Evolutionary conservation across 2,797 vertebrate genomes (phyloP).

Genomic region (Notamacropus eugenii): DNA sequence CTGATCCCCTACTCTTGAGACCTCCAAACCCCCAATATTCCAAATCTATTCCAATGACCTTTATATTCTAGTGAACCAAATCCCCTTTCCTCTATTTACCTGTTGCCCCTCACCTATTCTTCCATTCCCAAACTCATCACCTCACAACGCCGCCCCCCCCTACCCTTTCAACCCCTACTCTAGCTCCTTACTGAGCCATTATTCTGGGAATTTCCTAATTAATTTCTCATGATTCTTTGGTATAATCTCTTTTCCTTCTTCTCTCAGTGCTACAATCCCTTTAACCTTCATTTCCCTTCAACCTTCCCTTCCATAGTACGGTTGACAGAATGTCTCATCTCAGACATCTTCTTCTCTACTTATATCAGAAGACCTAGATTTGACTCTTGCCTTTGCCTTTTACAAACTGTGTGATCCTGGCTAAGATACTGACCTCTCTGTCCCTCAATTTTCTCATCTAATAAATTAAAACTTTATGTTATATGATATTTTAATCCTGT

Average conservation of each 20-base stretch:
- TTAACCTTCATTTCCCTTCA: not conserved
- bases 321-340: not conserved
- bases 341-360: not conserved
- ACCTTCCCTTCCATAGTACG: not conserved
- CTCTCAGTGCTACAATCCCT: not conserved
- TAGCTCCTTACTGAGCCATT: not conserved
- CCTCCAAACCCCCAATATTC: no score
- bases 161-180: not conserved
- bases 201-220: not conserved
- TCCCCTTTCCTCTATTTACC: not conserved
- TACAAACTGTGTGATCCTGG: not conserved
- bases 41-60: not conserved
- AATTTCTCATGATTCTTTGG: not conserved
- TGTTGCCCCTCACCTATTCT: not conserved
- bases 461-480: not conserved
- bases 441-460: not conserved
- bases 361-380: not conserved
- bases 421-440: not conserved
- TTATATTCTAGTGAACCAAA: not conserved
- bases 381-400: not conserved
- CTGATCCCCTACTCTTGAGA: no score
- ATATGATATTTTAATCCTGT: not conserved
- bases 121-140: not conserved
- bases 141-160: not conserved
- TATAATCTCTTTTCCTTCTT: not conserved